Evolutionary conservation across 2,797 vertebrate species (phyloP).

Genomic region (Eulemur mongoz): DNA sequence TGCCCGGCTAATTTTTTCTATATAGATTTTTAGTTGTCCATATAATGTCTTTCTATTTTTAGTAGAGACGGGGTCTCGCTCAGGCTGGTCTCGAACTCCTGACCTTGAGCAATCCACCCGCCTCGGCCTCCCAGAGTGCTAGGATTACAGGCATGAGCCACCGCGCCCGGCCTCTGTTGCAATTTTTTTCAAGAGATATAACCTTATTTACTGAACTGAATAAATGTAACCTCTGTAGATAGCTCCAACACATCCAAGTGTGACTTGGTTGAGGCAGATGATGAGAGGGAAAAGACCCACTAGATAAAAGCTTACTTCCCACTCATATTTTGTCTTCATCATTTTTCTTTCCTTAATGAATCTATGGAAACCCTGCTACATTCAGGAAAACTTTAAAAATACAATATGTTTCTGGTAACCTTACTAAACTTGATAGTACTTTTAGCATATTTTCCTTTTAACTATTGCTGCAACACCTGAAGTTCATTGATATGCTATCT

Average conservation of each 20-base stretch:
- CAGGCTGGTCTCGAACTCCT: too few species aligned
- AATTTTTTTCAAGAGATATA: neutral
- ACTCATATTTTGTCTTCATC: neutral
- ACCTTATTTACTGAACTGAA: slow-evolving; percentile 37
- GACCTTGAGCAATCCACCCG: too few species aligned
- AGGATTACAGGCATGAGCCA: too few species aligned
- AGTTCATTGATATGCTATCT: neutral
- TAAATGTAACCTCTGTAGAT: neutral
- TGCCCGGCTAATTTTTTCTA: too few species aligned
- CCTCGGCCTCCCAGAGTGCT: too few species aligned
- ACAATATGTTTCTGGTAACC: slow-evolving; percentile 9
- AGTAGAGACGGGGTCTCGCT: too few species aligned
- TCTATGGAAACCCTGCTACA: neutral
- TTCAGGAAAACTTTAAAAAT: slow-evolving; percentile 22
- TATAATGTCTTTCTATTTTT: too few species aligned
- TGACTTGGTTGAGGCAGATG: neutral
- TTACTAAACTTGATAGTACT: neutral
- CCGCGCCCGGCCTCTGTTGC: too few species aligned
- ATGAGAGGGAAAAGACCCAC: neutral
- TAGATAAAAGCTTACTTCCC: neutral
- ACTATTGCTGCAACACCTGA: neutral
- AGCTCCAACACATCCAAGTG: neutral
- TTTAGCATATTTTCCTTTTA: neutral
- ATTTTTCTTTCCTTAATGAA: slow-evolving; percentile 19
- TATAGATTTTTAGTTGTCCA: too few species aligned